Conservation (phyloP, 2,797 vertebrate species). For the Tangara arthus region DNA sequence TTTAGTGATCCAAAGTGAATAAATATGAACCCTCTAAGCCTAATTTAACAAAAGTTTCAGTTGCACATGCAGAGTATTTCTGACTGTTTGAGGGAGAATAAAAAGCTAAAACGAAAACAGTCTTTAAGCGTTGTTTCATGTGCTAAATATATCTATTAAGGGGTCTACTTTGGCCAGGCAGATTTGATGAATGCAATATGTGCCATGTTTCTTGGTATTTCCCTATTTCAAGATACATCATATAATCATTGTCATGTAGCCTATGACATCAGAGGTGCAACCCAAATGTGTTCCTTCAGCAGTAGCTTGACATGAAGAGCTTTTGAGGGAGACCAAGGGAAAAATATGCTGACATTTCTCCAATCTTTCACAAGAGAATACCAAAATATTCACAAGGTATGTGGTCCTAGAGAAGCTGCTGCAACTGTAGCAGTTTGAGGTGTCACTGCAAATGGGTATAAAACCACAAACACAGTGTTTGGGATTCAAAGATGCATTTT, state of each 20-base stretch:
- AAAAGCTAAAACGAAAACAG: background rate
- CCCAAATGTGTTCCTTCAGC: background rate
- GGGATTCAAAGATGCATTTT: background rate
- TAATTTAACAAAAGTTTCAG: background rate
- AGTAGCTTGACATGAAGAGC: background rate
- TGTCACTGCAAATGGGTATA: background rate
- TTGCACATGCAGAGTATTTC: background rate
- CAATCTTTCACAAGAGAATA: background rate
- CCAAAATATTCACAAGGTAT: background rate
- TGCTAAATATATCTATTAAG: background rate
- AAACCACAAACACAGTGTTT: background rate
- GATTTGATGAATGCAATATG: background rate
- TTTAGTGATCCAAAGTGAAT: background rate
- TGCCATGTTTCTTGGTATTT: background rate
- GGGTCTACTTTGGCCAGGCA: background rate
- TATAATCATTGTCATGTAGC: background rate
- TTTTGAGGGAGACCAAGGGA: background rate
- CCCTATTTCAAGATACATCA: background rate
- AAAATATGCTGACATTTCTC: background rate
- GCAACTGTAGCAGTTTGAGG: background rate
- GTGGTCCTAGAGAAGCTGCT: background rate
- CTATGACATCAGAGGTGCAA: background rate
- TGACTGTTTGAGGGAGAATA: background rate
- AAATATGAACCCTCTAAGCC: background rate
- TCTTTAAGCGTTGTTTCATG: background rate